Conservation (phyloP, 2,888 invertebrate genomes). For the Epinotia demarniana region DNA sequence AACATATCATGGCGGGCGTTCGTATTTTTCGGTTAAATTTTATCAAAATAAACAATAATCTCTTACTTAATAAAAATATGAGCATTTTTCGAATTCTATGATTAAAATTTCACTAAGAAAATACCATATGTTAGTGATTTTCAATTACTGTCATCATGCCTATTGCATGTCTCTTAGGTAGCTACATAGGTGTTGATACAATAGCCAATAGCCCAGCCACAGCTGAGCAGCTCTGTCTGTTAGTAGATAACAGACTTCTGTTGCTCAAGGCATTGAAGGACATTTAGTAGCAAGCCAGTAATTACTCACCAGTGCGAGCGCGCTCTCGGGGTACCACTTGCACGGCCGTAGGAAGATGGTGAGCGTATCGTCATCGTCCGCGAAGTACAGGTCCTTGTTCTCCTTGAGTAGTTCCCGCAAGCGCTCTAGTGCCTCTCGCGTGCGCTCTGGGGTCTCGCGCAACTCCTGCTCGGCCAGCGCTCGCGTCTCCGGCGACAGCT, state of each 20-base stretch:
- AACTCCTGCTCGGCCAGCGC: slow-evolving; percentile 87
- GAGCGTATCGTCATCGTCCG: slow-evolving; percentile 91
- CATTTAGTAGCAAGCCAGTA: background rate
- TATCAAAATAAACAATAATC: no score
- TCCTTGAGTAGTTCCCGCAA: slow-evolving; percentile 87
- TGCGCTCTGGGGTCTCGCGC: slow-evolving; percentile 88
- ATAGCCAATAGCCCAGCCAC: background rate
- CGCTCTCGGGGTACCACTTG: slow-evolving; percentile 93
- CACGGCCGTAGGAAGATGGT: slow-evolving; percentile 92
- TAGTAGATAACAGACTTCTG: no score
- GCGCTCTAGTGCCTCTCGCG: slow-evolving; percentile 84
- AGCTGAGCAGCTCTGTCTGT: no score
- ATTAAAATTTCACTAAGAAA: no score
- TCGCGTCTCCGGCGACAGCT: slow-evolving; percentile 83
- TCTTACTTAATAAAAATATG: no score
- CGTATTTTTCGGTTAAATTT: no score
- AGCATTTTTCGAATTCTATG: no score
- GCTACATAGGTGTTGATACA: no score
- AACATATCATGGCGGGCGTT: no score
- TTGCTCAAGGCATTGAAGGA: background rate
- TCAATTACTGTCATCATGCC: no score
- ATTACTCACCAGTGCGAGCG: slow-evolving; percentile 88
- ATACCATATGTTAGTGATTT: no score
- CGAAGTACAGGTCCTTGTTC: slow-evolving; percentile 87
- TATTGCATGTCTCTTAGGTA: no score